Evolutionary conservation across 2,888 invertebrate species (phyloP), one percentile per base, ranked within the genome.

Genomic region (Thymelicus lineola): DNA sequence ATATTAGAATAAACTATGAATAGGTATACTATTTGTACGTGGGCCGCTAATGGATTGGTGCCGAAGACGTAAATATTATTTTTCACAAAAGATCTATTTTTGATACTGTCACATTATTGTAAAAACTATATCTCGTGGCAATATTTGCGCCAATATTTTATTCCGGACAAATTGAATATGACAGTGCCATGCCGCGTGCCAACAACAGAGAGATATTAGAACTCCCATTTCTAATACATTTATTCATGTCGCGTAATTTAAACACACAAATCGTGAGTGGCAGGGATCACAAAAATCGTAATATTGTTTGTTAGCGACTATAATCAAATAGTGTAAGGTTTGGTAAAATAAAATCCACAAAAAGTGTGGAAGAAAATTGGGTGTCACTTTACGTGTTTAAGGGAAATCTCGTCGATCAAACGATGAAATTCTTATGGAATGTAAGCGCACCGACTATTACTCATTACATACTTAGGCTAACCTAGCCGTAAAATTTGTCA

Each of bases 91-190:
- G 20, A 53, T 61, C 45, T 55, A 53, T 61, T 61, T 67, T 53
- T 17, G n/a, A 46, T 62, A 17, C 28, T 36, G 62, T 36, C 61
- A 68, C 7, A 45, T 62, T 62, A 62, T 62, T 46, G 35, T n/a
- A 62, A 57, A 68, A 62, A 68, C 55, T 68, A 46, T 67, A 62
- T 46, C 35, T 45, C 55, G 53, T 62, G 46, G 57, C 61, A 55
- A 55, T 35, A 48, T 69, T 69, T 63, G 36, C 69, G 35, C 68
- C 66, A 72, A 74, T 75, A 72, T 72, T 71, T 75, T 70, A 72
- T 72, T 71, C 68, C 57, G 57, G 62, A 72, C 72, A 75, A 74
- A 77, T 75, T 75, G 71, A 74, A 75, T 73, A 70, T 64, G 72
- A 73, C 74, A 71, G 65, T 55, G 72, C 68, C 71, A 69, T 72